These are phyloP conservation scores for Columba guinea DNA, from an alignment of 2,797 vertebrate genomes.

Conservation along the genomic window DNA sequence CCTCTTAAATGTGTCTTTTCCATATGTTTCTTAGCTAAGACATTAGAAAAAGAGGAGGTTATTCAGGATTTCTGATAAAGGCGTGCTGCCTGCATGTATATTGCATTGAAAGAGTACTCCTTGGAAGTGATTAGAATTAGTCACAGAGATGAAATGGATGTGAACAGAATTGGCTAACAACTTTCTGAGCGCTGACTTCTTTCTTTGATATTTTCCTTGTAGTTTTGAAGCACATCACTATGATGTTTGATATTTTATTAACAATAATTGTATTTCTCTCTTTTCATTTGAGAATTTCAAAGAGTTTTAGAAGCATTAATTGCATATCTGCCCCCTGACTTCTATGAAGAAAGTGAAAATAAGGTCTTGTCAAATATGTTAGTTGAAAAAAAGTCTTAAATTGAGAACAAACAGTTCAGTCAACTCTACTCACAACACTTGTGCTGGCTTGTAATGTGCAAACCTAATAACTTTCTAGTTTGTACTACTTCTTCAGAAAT, in stretches of 20 bases:
- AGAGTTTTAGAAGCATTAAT: constrained; percentile 20
- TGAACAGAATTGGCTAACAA: constrained; percentile 7
- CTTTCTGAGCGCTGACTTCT: neutral
- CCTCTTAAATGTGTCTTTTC: neutral
- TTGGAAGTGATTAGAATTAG: neutral
- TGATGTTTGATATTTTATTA: constrained; percentile 40
- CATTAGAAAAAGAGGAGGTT: neutral
- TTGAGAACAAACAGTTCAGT: neutral
- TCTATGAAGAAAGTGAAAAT: neutral
- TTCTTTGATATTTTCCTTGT: constrained; percentile 28
- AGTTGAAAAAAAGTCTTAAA: neutral
- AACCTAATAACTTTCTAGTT: neutral
- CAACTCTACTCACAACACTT: neutral
- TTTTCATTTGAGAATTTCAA: constrained; percentile 29
- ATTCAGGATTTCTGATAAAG: neutral
- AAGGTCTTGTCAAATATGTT: neutral
- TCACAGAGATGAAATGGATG: neutral
- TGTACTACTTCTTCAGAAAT: neutral
- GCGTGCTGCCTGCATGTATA: neutral
- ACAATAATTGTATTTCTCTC: constrained; percentile 9
- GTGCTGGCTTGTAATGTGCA: neutral
- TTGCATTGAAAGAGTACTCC: neutral
- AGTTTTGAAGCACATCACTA: constrained; percentile 26
- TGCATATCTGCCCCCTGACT: constrained; percentile 2
- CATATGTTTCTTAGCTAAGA: neutral